These are phyloP conservation scores for Tylochromis polylepis DNA, from an alignment of 2,113 vertebrate genomes.

Conservation along the genomic window DNA sequence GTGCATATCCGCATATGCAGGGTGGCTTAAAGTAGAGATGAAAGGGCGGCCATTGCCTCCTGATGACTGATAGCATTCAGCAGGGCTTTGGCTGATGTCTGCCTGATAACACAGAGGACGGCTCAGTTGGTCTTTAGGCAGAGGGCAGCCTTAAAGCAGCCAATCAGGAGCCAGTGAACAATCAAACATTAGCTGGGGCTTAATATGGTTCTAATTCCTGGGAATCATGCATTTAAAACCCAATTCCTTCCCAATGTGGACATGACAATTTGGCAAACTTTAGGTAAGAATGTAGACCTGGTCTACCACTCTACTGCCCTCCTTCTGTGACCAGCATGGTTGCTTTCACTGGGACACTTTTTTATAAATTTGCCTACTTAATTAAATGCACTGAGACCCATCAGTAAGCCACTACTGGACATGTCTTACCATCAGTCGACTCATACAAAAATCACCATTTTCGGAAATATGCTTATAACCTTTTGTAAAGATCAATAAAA, in stretches of 20 bases:
- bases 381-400: not conserved
- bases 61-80: constrained; percentile 68
- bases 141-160: not conserved
- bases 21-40: constrained; percentile 51
- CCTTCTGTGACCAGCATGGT: not conserved
- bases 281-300: not conserved
- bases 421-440: not conserved
- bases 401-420: not conserved
- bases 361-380: not conserved
- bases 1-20: too few species aligned
- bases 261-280: not conserved
- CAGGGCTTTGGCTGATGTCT: constrained; percentile 56
- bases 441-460: not conserved
- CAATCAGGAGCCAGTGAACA: not conserved
- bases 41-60: constrained; percentile 60
- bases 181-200: not conserved
- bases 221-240: not conserved
- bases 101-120: constrained; percentile 57
- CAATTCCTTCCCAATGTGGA: not conserved
- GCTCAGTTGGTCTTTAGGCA: not conserved
- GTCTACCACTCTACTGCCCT: not conserved
- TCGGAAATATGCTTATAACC: not conserved
- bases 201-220: not conserved
- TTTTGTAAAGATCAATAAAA: not conserved
- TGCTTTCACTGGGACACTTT: too few species aligned